These are phyloP conservation scores for Thomomys bottae DNA, from an alignment of 2,113 vertebrate species.

Conservation along the genomic window DNA sequence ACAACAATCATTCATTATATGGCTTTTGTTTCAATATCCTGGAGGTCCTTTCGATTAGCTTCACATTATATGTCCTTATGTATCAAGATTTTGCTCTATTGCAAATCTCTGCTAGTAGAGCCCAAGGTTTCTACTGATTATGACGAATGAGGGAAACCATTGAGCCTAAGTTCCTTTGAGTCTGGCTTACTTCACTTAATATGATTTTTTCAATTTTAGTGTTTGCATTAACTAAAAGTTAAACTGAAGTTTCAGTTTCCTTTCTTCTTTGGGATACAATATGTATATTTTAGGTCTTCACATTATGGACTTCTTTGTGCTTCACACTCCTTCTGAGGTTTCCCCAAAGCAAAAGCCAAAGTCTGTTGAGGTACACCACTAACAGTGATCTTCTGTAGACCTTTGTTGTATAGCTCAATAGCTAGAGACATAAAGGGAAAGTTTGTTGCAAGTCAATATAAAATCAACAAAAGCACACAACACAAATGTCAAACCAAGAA, in stretches of 20 bases:
- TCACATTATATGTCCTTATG: too few species aligned
- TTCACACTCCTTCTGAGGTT: neutral
- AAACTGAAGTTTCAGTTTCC: slow-evolving; percentile 45
- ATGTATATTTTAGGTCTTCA: neutral
- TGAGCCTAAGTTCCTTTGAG: too few species aligned
- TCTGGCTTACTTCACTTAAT: too few species aligned
- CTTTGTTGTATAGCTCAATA: neutral
- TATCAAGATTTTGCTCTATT: too few species aligned
- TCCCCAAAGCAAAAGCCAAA: neutral
- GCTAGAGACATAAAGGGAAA: neutral
- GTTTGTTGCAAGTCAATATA: neutral
- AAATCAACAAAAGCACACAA: neutral
- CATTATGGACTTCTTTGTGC: neutral
- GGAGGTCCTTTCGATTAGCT: too few species aligned
- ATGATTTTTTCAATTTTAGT: slow-evolving; percentile 3
- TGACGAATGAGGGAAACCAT: too few species aligned
- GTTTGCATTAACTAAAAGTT: slow-evolving; percentile 25
- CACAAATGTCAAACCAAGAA: slow-evolving; percentile 30
- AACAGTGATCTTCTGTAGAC: neutral
- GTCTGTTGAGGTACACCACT: neutral
- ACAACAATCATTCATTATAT: too few species aligned
- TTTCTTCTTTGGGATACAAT: slow-evolving; percentile 9
- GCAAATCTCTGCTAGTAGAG: too few species aligned
- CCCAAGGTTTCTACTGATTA: too few species aligned
- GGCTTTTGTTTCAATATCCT: too few species aligned